These are phyloP conservation scores for Bombylius major DNA, from an alignment of 2,888 invertebrate genomes.

Conservation along the genomic window DNA sequence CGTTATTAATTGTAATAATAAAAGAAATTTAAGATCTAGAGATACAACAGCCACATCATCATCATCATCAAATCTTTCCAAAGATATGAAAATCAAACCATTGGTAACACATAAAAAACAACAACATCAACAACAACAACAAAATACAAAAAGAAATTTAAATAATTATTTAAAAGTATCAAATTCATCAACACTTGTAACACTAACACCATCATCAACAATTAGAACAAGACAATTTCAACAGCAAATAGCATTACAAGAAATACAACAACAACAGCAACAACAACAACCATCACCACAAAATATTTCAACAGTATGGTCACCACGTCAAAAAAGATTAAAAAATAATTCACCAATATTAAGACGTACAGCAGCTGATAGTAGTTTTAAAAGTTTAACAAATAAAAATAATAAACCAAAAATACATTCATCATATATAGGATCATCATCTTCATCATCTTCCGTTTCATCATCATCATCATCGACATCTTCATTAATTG, in stretches of 20 bases:
- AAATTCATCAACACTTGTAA: neutral
- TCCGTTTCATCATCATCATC: neutral
- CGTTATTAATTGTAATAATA: constrained; percentile 24
- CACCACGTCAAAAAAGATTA: neutral
- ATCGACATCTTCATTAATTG: neutral
- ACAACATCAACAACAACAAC: neutral
- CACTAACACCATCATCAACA: neutral
- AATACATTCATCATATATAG: neutral
- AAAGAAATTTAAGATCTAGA: constrained; percentile 27
- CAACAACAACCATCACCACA: neutral
- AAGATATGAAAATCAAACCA: constrained; percentile 19
- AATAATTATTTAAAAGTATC: neutral
- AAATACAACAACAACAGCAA: neutral
- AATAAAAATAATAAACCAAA: constrained; percentile 6
- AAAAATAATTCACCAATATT: too few relatives aligned
- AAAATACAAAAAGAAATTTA: neutral
- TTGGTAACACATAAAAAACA: neutral
- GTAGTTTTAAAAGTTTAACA: neutral
- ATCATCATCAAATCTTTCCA: constrained; percentile 19
- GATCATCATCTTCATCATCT: neutral
- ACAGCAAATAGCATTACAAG: too few relatives aligned
- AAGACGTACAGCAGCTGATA: neutral
- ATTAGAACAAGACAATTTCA: neutral
- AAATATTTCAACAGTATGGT: neutral
- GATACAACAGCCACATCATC: too few relatives aligned